Base-by-base conservation (phyloP, 2,888 invertebrate species). In the Drosophila melanosoma region DNA sequence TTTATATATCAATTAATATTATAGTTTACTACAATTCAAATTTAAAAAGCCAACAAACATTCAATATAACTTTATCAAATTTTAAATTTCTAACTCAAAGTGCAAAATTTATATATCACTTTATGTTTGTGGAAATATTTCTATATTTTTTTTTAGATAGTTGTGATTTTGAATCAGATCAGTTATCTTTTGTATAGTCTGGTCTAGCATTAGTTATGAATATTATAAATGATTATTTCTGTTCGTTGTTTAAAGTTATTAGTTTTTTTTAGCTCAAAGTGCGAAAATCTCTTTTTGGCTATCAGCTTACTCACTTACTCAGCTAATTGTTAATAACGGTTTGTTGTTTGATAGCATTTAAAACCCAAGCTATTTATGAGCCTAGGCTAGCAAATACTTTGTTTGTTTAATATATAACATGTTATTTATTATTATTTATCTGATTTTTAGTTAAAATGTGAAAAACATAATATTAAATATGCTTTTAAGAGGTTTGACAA, bases 1-100 rank as follows among this genome's bases (percentile, higher is more conserved):
- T 36, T 32, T 49, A 26, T 40, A 53, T 48, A 52, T n/a, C 49
- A 20, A 11, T n/a, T 7, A 61, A 61, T 69, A 26, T 61, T 69
- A 40, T 57, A 61, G 54, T 26, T n/a, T 35, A 26, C 20, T 10
- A 3, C 3, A 51, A 53, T 36, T 36, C 6, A 7, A 36, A 26
- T 15, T 54, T 11, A 36, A 54, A 7, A 35, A 36, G 6, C 35
- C 15, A 23, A 53, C 23, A 15, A 23, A 6, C 12, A n/a, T 20
- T 1, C 42, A 45, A 20, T 8, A 8, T 45, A 23, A 23, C 45
- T 45, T 23, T 23, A 23, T 23, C 45, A 20, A 45, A 23, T 23
- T 45, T 23, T 7, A 8, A 23, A 23, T 23, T 15, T 15, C 20
- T 45, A 20, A 7, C 45, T 15, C 3, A 45, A 45, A 15, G 12